Evolutionary conservation across 2,113 vertebrate genomes (phyloP).

Genomic region (Toxotes chatareus): DNA sequence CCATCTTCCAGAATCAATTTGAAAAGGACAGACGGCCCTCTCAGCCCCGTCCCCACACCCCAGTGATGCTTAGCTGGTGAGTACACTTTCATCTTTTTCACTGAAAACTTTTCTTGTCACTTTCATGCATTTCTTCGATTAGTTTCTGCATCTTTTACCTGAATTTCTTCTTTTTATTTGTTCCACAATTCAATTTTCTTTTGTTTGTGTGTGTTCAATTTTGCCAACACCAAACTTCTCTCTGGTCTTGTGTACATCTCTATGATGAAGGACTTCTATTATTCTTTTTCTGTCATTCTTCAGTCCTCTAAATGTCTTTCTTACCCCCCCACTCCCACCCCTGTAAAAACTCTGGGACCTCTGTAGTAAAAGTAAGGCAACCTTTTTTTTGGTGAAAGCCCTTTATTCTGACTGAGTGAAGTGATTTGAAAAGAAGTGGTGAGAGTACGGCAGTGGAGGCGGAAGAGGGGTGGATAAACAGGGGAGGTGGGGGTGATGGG

Average conservation of each 20-base stretch:
- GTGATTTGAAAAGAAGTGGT: conserved; percentile 69
- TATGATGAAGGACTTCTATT: neutral
- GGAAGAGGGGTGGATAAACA: conserved; percentile 19
- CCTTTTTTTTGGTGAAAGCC: conserved; percentile 58
- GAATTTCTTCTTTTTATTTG: neutral
- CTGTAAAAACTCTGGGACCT: conserved; percentile 9
- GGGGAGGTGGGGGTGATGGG: conserved; percentile 15
- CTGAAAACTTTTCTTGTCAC: conserved; percentile 3
- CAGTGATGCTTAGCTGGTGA: conserved; percentile 84
- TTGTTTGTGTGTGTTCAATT: neutral
- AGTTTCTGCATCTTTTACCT: conserved; percentile 13
- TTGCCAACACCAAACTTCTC: conserved; percentile 20
- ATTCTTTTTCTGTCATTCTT: conserved; percentile 24
- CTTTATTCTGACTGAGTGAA: conserved; percentile 64
- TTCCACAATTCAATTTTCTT: neutral
- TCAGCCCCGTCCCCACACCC: conserved; percentile 61
- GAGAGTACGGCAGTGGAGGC: conserved; percentile 30
- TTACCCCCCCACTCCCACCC: neutral
- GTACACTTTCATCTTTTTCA: conserved; percentile 64
- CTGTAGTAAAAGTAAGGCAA: conserved; percentile 58
- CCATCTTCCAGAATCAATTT: conserved; percentile 63
- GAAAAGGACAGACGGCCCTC: conserved; percentile 75
- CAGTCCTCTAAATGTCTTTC: conserved; percentile 34
- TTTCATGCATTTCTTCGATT: neutral
- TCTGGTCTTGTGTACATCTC: neutral